phyloP scores from a whole-genome alignment of 2,113 vertebrate genomes.

The Panthera uncia region DNA sequence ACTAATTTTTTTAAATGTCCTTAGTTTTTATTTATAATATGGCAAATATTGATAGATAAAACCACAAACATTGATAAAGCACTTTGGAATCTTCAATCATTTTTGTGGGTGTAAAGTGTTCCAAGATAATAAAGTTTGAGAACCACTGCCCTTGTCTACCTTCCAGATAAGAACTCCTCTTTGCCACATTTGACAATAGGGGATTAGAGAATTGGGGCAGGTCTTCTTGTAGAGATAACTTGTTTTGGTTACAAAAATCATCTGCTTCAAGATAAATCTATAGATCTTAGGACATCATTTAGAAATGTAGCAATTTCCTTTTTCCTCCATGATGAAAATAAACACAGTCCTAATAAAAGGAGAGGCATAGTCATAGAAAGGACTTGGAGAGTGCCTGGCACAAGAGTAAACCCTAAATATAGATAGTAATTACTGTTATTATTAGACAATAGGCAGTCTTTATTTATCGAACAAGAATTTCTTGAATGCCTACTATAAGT shows the following conservation, averaged over 20 bases:
- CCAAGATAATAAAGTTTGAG: not conserved
- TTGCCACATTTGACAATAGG: not conserved
- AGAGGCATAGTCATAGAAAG: not conserved
- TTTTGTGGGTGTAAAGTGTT: not conserved
- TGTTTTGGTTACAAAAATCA: not conserved
- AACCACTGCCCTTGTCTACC: not conserved
- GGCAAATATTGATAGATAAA: not conserved
- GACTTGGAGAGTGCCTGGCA: not conserved
- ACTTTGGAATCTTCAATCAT: not conserved
- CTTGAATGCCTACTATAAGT: not conserved
- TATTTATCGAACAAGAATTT: not conserved
- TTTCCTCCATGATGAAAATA: constrained; percentile 6
- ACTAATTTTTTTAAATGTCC: not conserved
- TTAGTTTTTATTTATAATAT: constrained; percentile 23
- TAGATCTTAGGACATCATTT: not conserved
- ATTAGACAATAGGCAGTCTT: not conserved
- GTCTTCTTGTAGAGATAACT: not conserved
- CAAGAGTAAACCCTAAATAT: not conserved
- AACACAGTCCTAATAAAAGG: not conserved
- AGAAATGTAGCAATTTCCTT: not conserved
- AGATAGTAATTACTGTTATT: not conserved
- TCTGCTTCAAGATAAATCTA: not conserved
- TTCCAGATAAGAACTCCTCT: not conserved
- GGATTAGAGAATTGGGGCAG: not conserved
- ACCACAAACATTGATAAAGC: not conserved